Percentiles rank a stretch among this genome's conserved stretches.
phyloP scores from a whole-genome alignment of 2,888 invertebrate genomes.

The Eilema depressum region DNA sequence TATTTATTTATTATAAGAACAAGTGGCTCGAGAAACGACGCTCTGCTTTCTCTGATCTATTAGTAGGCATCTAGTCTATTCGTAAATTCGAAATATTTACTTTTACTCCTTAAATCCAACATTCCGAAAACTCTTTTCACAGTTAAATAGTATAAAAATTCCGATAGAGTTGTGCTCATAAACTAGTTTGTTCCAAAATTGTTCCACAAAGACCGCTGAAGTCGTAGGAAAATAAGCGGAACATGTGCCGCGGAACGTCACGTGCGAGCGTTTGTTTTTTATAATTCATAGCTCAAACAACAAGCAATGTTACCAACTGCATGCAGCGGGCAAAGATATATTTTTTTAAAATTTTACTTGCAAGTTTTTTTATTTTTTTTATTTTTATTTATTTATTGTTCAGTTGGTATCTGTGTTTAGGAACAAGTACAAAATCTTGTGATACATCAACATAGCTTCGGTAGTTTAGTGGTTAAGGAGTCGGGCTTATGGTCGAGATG shows the following conservation, averaged over 20 bases:
- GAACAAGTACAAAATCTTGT: no score
- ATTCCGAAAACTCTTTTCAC: not conserved
- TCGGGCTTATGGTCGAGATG: no score
- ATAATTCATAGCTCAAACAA: conserved; percentile 33
- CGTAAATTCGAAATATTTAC: not conserved
- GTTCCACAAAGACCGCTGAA: not conserved
- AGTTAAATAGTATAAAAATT: conserved; percentile 5
- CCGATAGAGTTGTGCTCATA: not conserved
- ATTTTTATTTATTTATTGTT: no score
- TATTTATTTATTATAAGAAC: no score
- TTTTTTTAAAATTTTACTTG: not conserved
- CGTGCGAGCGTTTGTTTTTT: conserved; percentile 40
- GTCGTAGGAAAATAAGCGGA: conserved; percentile 9
- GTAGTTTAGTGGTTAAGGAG: no score
- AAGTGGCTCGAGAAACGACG: no score
- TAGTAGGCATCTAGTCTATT: no score
- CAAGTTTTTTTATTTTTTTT: no score
- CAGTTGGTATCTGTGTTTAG: no score
- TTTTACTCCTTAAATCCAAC: not conserved
- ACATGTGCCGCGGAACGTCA: conserved; percentile 28
- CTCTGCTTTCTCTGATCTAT: no score
- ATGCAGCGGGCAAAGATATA: conserved; percentile 1
- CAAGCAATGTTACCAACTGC: conserved; percentile 13
- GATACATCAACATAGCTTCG: no score
- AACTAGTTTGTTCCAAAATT: not conserved